Evolutionary conservation across 2,888 invertebrate genomes (phyloP).

Genomic region (Drosophila gaucha): DNA sequence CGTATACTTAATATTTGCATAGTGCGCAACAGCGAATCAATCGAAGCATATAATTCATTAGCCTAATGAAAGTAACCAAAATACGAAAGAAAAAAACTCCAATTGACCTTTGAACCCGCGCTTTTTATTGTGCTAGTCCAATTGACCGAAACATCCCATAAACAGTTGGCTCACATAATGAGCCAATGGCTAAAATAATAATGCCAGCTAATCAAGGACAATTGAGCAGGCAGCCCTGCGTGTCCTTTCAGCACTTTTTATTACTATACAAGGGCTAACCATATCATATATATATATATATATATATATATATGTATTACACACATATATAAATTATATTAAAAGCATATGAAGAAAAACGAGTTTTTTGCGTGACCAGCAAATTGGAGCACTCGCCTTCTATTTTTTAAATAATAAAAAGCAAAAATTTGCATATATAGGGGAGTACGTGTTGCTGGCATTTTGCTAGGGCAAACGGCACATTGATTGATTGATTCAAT

Average conservation of each 20-base stretch:
- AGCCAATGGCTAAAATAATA: conserved; percentile 22
- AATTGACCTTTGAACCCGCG: conserved; percentile 24
- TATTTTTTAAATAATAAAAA: conserved; percentile 59
- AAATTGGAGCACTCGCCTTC: conserved; percentile 63
- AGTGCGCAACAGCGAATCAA: conserved; percentile 43
- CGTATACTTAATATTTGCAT: conserved; percentile 48
- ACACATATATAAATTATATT: conserved; percentile 66
- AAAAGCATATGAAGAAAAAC: conserved; percentile 72
- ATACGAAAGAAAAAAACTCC: neutral
- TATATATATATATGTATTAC: conserved; percentile 11
- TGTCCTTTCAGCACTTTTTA: conserved; percentile 18
- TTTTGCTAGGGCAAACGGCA: conserved; percentile 1
- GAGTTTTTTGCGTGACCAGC: conserved; percentile 70
- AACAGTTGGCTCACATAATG: conserved; percentile 15
- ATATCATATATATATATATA: neutral
- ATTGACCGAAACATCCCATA: neutral
- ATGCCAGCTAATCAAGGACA: conserved; percentile 42
- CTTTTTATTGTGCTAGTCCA: conserved; percentile 6
- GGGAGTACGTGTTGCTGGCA: conserved; percentile 18
- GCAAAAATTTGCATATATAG: conserved; percentile 16
- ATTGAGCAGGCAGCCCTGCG: conserved; percentile 19
- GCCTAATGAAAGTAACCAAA: neutral
- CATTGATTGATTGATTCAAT: conserved; percentile 46
- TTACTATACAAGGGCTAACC: conserved; percentile 5
- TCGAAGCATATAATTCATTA: conserved; percentile 28